A percentile compares a stretch with the other conserved stretches of the same genome.
Evolutionary conservation across 2,888 invertebrate genomes (phyloP).

Genomic region (Mesochorus sp.): DNA sequence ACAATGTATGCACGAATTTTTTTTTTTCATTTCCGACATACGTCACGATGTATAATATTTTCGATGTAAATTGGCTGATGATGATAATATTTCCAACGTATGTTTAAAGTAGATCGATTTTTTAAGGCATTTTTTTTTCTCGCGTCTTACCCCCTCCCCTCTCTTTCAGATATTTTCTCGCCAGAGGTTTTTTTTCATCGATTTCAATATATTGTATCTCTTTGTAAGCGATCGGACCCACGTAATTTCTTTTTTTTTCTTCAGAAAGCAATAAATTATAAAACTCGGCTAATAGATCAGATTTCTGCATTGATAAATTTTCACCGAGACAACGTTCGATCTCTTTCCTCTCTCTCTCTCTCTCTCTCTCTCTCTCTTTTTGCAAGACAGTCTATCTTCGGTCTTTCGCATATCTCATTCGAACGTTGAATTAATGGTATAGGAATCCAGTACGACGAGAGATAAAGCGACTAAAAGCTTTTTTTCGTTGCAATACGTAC

Average conservation of each 20-base stretch:
- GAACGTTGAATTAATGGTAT: conserved; percentile 70
- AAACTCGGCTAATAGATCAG: conserved; percentile 15
- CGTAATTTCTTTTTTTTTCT: neutral
- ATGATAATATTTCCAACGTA: no score
- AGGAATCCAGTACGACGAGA: conserved; percentile 54
- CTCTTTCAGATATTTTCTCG: no score
- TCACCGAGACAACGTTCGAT: neutral
- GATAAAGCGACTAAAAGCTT: conserved; percentile 76
- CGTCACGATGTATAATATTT: neutral
- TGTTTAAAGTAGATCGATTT: no score
- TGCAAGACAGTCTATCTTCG: conserved; percentile 30
- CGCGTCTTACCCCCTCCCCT: no score
- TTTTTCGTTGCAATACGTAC: conserved; percentile 71
- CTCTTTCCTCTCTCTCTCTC: neutral
- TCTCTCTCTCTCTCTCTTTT: neutral
- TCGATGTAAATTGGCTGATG: no score
- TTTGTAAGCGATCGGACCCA: no score
- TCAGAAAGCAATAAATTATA: neutral
- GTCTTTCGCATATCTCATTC: conserved; percentile 56
- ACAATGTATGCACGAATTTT: neutral
- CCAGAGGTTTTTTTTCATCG: no score
- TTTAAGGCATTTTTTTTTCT: no score
- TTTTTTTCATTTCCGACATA: neutral
- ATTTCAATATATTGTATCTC: no score
- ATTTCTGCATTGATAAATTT: no score